Percentiles rank a stretch among this genome's conserved stretches.
Conservation (phyloP, 2,888 invertebrate genomes). For the Nomada fucata region DNA sequence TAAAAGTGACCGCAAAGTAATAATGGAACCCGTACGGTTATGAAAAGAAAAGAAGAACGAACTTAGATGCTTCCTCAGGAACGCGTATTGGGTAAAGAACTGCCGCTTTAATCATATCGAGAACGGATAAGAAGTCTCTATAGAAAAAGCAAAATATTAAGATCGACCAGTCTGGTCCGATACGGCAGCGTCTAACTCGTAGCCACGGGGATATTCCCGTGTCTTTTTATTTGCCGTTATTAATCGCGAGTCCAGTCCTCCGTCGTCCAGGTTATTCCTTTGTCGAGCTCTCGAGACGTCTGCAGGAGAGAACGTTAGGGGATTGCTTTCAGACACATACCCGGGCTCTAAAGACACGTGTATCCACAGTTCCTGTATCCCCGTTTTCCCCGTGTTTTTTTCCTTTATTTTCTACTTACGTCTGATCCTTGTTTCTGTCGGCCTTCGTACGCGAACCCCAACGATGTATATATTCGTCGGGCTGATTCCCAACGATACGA, state of each 20-base stretch:
- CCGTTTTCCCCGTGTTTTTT: not conserved
- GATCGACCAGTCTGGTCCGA: not conserved
- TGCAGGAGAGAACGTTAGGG: slow-evolving; percentile 34
- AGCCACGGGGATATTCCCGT: slow-evolving; percentile 15
- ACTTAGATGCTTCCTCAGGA: not conserved
- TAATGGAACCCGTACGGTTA: no score
- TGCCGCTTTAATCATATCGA: not conserved
- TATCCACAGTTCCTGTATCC: slow-evolving; percentile 11
- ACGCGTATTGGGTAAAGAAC: not conserved
- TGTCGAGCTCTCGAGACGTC: slow-evolving; percentile 52
- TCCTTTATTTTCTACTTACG: slow-evolving; percentile 61
- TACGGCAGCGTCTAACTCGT: slow-evolving; percentile 8
- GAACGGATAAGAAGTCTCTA: not conserved
- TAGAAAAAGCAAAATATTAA: slow-evolving; percentile 3
- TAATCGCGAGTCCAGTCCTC: slow-evolving; percentile 46
- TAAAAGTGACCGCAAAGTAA: no score
- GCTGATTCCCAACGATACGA: slow-evolving; percentile 38
- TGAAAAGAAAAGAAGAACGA: not conserved
- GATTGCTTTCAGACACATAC: slow-evolving; percentile 49
- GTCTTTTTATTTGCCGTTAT: slow-evolving; percentile 43
- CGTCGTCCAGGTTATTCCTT: slow-evolving; percentile 35
- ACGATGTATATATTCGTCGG: slow-evolving; percentile 28
- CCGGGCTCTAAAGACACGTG: slow-evolving; percentile 26
- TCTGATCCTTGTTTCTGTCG: slow-evolving; percentile 64
- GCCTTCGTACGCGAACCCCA: slow-evolving; percentile 42